Conservation (phyloP, 2,797 vertebrate genomes). For the Corythornis leucogaster region DNA sequence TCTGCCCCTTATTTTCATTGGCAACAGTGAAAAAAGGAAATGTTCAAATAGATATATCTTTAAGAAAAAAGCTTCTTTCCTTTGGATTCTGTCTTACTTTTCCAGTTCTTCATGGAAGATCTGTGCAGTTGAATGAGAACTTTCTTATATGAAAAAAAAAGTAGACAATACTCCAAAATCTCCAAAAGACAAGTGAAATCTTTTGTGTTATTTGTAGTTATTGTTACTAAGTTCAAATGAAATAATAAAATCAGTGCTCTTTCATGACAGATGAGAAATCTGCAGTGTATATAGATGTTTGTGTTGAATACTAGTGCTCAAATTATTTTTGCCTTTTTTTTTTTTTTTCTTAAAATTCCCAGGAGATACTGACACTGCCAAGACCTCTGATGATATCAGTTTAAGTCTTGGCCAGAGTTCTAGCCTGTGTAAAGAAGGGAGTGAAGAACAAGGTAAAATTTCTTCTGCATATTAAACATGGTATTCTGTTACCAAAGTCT, state of each 20-base stretch:
- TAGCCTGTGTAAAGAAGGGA: conserved; percentile 88
- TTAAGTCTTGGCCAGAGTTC: conserved; percentile 95
- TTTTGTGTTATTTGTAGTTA: neutral
- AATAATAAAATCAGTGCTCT: neutral
- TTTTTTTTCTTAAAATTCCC: conserved; percentile 56
- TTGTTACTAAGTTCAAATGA: neutral
- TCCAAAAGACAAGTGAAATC: neutral
- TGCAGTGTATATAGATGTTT: neutral
- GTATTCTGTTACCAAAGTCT: conserved; percentile 4
- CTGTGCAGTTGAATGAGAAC: neutral
- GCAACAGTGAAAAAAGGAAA: neutral
- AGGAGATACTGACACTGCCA: conserved; percentile 89
- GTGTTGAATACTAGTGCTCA: neutral
- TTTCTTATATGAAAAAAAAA: neutral
- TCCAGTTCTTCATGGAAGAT: neutral
- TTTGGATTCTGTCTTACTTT: neutral
- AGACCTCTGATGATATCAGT: conserved; percentile 94
- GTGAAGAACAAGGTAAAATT: conserved; percentile 92
- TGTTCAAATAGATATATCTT: neutral
- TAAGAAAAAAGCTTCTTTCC: neutral
- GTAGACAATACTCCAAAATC: neutral
- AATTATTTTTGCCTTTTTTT: neutral
- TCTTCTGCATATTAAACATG: neutral
- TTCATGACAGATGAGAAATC: neutral
- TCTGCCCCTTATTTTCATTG: neutral